These are phyloP conservation scores for Spheniscus humboldti DNA, from an alignment of 2,797 vertebrate genomes.

Conservation along the genomic window DNA sequence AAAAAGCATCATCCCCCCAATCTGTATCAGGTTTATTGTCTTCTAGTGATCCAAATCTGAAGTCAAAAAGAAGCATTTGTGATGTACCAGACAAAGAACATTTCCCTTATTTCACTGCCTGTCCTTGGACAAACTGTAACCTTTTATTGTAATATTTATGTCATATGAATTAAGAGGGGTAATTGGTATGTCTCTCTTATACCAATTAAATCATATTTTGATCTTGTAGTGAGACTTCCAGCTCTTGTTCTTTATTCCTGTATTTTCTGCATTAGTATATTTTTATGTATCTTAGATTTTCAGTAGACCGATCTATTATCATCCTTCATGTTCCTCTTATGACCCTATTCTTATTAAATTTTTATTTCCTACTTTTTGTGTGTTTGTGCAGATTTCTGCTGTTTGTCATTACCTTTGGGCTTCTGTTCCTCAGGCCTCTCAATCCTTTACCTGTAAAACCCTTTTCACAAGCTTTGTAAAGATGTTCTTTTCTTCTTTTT, in stretches of 20 bases:
- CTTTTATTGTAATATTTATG: not conserved
- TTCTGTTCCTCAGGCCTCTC: not conserved
- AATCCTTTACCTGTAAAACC: not conserved
- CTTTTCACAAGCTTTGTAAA: not conserved
- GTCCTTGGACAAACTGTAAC: not conserved
- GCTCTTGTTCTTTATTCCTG: not conserved
- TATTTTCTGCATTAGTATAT: not conserved
- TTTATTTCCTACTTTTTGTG: not conserved
- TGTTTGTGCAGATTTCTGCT: not conserved
- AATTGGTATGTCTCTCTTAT: not conserved
- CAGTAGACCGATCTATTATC: not conserved
- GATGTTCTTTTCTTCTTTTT: not conserved
- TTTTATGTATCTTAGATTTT: not conserved
- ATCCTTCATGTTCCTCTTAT: not conserved
- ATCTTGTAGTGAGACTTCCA: not conserved
- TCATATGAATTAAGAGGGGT: not conserved
- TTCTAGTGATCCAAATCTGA: not conserved
- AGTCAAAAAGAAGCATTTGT: not conserved
- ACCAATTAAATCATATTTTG: not conserved
- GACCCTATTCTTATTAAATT: not conserved
- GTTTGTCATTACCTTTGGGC: not conserved
- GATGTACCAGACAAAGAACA: not conserved
- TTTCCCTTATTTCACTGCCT: not conserved
- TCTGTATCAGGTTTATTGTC: not conserved
- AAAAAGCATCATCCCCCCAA: not conserved